Evolutionary conservation across 2,113 vertebrate genomes (phyloP).

Genomic region (Vidua chalybeata): DNA sequence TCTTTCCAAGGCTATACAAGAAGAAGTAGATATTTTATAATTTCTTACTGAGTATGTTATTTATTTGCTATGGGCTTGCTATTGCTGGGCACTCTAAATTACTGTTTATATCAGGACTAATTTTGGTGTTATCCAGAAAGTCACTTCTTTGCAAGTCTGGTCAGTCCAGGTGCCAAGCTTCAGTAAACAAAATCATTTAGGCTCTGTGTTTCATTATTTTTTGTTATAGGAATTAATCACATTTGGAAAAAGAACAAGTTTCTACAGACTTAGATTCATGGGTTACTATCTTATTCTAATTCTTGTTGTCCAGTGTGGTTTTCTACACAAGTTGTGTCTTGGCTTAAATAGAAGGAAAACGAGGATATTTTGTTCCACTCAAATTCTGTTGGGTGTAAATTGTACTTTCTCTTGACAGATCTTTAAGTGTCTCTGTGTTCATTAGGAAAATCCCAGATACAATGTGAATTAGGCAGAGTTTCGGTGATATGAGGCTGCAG

Average conservation of each 20-base stretch:
- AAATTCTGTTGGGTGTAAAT: neutral
- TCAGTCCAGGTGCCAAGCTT: neutral
- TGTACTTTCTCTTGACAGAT: neutral
- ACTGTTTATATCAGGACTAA: neutral
- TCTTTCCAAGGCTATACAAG: neutral
- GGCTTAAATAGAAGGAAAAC: neutral
- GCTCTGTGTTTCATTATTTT: neutral
- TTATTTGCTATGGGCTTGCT: neutral
- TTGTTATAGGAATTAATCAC: neutral
- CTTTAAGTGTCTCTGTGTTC: neutral
- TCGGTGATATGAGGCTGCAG: neutral
- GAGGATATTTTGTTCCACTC: neutral
- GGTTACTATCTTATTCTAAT: neutral
- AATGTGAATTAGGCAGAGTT: neutral
- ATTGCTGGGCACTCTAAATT: neutral
- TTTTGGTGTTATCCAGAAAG: neutral
- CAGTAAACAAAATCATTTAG: neutral
- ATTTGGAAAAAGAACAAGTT: neutral
- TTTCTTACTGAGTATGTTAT: neutral
- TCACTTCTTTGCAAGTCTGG: neutral
- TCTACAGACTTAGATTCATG: neutral
- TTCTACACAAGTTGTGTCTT: neutral
- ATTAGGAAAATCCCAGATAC: neutral
- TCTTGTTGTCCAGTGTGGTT: rapidly evolving
- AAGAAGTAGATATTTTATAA: neutral